phyloP scores from a whole-genome alignment of 2,888 invertebrate species.

The Heterodera filipjevi region DNA sequence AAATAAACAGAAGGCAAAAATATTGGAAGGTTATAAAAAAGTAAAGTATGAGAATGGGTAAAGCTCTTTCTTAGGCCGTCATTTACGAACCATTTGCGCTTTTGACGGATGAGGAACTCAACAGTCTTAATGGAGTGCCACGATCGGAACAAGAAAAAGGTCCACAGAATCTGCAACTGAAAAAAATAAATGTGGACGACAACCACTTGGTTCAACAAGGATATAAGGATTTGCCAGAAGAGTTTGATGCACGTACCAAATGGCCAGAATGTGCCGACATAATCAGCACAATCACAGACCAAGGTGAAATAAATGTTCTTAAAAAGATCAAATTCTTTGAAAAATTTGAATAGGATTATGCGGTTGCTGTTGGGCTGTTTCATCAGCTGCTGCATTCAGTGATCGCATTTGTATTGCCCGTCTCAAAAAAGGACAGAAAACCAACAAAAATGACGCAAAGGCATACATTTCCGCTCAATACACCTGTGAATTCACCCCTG shows the following conservation, averaged over 20 bases:
- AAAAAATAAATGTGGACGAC: not conserved
- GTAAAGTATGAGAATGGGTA: not conserved
- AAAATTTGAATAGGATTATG: not conserved
- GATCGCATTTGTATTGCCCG: conserved; percentile 9
- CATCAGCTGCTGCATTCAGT: not conserved
- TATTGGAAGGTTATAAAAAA: not conserved
- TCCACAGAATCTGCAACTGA: not conserved
- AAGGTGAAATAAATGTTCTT: too few relatives aligned
- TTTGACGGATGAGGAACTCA: not conserved
- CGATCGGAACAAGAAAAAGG: not conserved
- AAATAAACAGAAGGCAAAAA: not conserved
- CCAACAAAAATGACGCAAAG: not conserved
- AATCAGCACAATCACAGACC: conserved; percentile 8
- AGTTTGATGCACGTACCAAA: conserved; percentile 14
- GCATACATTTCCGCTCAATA: conserved; percentile 2
- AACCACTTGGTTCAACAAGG: not conserved
- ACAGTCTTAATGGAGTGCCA: not conserved
- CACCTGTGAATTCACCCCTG: not conserved
- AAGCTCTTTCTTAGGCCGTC: not conserved
- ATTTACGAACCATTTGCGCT: not conserved
- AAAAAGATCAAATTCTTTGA: too few relatives aligned
- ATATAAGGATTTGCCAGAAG: not conserved
- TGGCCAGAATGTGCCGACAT: conserved; percentile 23
- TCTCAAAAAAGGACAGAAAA: not conserved
- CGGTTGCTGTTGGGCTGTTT: not conserved